phyloP scores from a whole-genome alignment of 1,140 invertebrate species.

The Vanessa atalanta region DNA sequence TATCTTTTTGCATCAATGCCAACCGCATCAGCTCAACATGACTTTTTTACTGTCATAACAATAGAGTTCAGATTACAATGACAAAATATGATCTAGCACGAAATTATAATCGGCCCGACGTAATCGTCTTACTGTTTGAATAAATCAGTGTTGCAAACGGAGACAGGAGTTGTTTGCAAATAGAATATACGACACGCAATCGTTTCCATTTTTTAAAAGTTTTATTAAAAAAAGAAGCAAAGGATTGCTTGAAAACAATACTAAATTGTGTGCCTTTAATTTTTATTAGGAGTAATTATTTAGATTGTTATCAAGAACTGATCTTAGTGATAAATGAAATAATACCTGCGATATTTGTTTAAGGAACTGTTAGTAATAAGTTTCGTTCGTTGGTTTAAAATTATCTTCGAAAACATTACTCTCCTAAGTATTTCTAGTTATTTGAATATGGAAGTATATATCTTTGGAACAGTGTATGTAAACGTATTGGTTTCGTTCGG shows the following conservation, averaged over 20 bases:
- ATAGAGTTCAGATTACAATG: slow-evolving; percentile 52
- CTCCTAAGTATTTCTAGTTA: background rate
- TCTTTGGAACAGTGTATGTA: slow-evolving; percentile 2
- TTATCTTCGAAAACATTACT: background rate
- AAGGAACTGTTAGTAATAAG: no score
- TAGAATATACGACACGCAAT: slow-evolving; percentile 55
- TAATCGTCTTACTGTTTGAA: slow-evolving; percentile 64
- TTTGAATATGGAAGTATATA: background rate
- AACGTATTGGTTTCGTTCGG: background rate
- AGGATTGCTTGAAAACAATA: background rate
- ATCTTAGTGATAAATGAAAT: no score
- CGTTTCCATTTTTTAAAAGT: slow-evolving; percentile 34
- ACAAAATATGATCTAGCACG: slow-evolving; percentile 32
- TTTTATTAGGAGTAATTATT: no score
- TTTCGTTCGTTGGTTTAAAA: background rate
- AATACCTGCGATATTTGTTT: no score
- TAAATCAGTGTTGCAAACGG: slow-evolving; percentile 64
- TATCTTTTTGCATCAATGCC: slow-evolving; percentile 60
- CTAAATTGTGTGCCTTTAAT: background rate
- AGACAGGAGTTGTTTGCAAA: slow-evolving; percentile 54
- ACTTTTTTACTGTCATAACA: slow-evolving; percentile 34
- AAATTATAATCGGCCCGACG: slow-evolving; percentile 54
- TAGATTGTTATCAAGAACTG: no score
- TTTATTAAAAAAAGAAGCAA: background rate
- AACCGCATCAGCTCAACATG: slow-evolving; percentile 40